Evolutionary conservation across 2,888 invertebrate genomes (phyloP).

Genomic region (Eristalis pertinax): DNA sequence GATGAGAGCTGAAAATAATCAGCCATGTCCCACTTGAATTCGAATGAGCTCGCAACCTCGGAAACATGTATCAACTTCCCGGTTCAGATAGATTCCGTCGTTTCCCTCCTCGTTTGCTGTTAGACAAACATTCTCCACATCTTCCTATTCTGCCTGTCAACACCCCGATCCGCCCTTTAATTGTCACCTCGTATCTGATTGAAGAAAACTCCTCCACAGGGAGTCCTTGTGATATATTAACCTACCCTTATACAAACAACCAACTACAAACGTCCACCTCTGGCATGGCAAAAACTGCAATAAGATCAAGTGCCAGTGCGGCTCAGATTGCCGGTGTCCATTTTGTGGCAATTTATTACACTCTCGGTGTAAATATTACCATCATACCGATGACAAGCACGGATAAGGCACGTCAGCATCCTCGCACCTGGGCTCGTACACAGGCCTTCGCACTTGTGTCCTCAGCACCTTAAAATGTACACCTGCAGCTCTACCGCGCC

Average conservation of each 20-base stretch:
- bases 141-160: background rate
- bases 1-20: too few species aligned
- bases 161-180: background rate
- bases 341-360: slow-evolving; percentile 60
- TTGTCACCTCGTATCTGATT: background rate
- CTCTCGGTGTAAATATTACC: slow-evolving; percentile 62
- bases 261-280: slow-evolving; percentile 3
- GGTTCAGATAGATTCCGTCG: too few species aligned
- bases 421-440: slow-evolving; percentile 4
- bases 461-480: background rate
- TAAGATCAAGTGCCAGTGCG: slow-evolving; percentile 23
- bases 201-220: background rate
- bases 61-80: too few species aligned
- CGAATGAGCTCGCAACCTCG: too few species aligned
- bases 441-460: background rate
- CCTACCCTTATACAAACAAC: background rate
- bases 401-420: slow-evolving; percentile 64
- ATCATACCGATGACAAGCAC: slow-evolving; percentile 56
- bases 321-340: slow-evolving; percentile 39
- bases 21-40: too few species aligned
- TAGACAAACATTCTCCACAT: too few species aligned
- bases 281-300: slow-evolving; percentile 15
- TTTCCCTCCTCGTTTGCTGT: too few species aligned
- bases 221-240: slow-evolving; percentile 3
- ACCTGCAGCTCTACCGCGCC: too few species aligned